A percentile compares a stretch with the other conserved stretches of the same genome.
Evolutionary conservation across 2,113 vertebrate species (phyloP).

Genomic region (Stigmatopora argus): DNA sequence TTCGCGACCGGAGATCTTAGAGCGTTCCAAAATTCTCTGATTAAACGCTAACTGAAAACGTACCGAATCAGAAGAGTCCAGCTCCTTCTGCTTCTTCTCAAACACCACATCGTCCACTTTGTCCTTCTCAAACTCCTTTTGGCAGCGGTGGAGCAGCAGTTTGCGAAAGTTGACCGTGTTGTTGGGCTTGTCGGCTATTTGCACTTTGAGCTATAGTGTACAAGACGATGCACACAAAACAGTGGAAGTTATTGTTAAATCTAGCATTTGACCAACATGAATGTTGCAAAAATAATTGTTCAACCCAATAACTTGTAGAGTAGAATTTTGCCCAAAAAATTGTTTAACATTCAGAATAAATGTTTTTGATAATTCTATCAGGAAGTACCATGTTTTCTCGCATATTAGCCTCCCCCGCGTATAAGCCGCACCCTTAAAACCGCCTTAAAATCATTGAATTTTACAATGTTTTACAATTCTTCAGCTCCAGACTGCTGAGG

Average conservation of each 20-base stretch:
- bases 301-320: too few species aligned
- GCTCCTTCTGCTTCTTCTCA: slow-evolving; percentile 94
- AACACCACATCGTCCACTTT: slow-evolving; percentile 95
- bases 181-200: slow-evolving; percentile 90
- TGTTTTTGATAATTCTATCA: background rate
- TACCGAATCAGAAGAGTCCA: slow-evolving; percentile 87
- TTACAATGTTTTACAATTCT: too few species aligned
- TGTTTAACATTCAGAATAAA: background rate
- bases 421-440: too few species aligned
- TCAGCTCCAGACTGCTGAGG: too few species aligned
- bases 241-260: too few species aligned
- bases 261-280: background rate
- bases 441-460: too few species aligned
- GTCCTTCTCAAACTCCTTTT: slow-evolving; percentile 98
- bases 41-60: slow-evolving; percentile 12
- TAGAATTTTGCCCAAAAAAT: background rate
- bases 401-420: too few species aligned
- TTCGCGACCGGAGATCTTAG: too few species aligned
- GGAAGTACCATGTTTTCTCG: background rate
- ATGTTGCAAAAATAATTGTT: background rate
- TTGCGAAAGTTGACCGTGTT: slow-evolving; percentile 94
- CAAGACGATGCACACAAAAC: slow-evolving; percentile 2
- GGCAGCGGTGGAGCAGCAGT: slow-evolving; percentile 91
- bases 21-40: background rate
- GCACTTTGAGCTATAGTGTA: slow-evolving; percentile 76